Conservation (phyloP, 2,797 vertebrate species). For the Sebastes hubbsi region DNA sequence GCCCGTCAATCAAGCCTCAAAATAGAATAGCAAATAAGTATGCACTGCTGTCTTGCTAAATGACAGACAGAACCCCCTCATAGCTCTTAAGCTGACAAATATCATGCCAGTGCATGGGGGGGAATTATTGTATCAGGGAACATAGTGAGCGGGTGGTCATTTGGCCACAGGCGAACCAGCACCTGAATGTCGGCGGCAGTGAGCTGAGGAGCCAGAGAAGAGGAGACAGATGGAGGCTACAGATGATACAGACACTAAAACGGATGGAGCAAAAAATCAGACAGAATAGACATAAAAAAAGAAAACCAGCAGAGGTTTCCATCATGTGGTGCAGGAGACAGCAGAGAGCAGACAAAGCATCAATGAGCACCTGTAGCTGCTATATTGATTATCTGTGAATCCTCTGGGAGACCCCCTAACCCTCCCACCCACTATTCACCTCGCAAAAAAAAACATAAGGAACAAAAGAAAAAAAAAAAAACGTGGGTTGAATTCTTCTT, state of each 20-base stretch:
- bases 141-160: slow-evolving; percentile 53
- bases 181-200: slow-evolving; percentile 24
- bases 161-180: slow-evolving; percentile 39
- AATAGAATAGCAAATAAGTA: slow-evolving; percentile 93
- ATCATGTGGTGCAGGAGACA: slow-evolving; percentile 19
- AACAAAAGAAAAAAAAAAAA: slow-evolving; percentile 15
- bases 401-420: slow-evolving; percentile 26
- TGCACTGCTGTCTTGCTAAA: slow-evolving; percentile 83
- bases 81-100: slow-evolving; percentile 84
- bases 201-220: slow-evolving; percentile 10
- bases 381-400: slow-evolving; percentile 69
- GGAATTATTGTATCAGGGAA: slow-evolving; percentile 76
- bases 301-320: slow-evolving; percentile 21
- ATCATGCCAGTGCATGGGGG: slow-evolving; percentile 65
- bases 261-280: slow-evolving; percentile 6
- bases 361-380: slow-evolving; percentile 44
- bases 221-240: not conserved
- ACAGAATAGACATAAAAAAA: not conserved
- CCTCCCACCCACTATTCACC: slow-evolving; percentile 25
- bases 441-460: not conserved
- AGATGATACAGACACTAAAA: slow-evolving; percentile 20
- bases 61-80: slow-evolving; percentile 84
- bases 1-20: slow-evolving; percentile 92
- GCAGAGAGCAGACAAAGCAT: slow-evolving; percentile 38
- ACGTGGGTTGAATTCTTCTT: slow-evolving; percentile 36